A percentile compares a stretch with the other conserved stretches of the same genome.
Conservation (phyloP, 2,888 invertebrate genomes). For the Cordilura impudica region DNA sequence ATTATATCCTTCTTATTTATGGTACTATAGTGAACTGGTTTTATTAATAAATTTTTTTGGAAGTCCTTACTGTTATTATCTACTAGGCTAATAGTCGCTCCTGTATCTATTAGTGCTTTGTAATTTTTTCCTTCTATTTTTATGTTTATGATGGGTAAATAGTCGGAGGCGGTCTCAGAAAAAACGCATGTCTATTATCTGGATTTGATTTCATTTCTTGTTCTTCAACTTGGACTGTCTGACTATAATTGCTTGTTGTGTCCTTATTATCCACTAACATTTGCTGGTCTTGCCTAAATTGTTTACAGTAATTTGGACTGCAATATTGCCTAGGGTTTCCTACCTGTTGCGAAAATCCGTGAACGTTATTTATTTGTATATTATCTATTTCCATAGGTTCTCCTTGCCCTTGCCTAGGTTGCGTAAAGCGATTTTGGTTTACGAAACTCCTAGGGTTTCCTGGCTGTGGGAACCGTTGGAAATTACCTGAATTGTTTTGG, state of each 20-base stretch:
- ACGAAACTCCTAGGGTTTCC: conserved; percentile 11
- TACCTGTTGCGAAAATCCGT: background rate
- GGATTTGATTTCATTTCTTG: too few relatives aligned
- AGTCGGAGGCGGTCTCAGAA: background rate
- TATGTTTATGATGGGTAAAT: too few relatives aligned
- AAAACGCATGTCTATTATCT: conserved; percentile 13
- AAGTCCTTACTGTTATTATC: background rate
- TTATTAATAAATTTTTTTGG: background rate
- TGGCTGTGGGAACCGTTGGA: background rate
- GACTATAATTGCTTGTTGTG: too few relatives aligned
- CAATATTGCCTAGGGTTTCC: background rate
- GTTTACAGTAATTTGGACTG: conserved; percentile 3
- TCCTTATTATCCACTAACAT: background rate
- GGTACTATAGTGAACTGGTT: background rate
- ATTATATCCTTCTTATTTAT: background rate
- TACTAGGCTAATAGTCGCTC: background rate
- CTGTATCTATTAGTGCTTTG: conserved; percentile 5
- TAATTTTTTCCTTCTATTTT: background rate
- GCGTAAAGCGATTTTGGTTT: too few relatives aligned
- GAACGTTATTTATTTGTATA: background rate
- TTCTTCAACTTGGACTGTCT: too few relatives aligned
- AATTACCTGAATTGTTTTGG: too few relatives aligned
- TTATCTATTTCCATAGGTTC: too few relatives aligned
- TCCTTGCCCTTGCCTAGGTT: too few relatives aligned
- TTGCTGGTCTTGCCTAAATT: background rate